phyloP scores from a whole-genome alignment of 1,140 invertebrate genomes.

The Sinonovacula constricta region DNA sequence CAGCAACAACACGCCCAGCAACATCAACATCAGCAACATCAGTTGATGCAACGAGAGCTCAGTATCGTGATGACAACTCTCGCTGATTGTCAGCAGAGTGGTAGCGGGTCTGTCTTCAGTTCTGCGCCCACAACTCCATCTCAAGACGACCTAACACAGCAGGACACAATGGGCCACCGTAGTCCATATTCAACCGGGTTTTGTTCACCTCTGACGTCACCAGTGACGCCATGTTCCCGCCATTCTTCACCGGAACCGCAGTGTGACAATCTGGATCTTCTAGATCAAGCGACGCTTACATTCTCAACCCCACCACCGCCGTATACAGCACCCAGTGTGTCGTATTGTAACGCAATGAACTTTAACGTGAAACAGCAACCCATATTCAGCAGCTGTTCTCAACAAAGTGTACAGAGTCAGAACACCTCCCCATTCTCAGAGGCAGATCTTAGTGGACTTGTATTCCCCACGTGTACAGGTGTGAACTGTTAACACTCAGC shows the following conservation, averaged over 20 bases:
- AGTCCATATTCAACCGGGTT: constrained; percentile 68
- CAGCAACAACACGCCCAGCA: constrained; percentile 5
- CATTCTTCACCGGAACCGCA: constrained; percentile 71
- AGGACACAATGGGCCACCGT: constrained; percentile 58
- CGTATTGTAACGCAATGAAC: constrained; percentile 58
- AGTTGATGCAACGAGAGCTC: constrained; percentile 20
- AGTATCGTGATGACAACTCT: constrained; percentile 47
- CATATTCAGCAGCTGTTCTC: constrained; percentile 74
- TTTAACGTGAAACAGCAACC: constrained; percentile 76
- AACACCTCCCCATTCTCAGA: constrained; percentile 45
- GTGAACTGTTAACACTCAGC: constrained; percentile 44
- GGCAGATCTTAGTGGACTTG: constrained; percentile 51
- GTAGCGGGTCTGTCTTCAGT: constrained; percentile 43
- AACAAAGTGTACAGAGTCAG: constrained; percentile 58
- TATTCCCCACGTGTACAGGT: constrained; percentile 47
- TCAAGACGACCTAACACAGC: constrained; percentile 56
- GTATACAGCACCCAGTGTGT: constrained; percentile 63
- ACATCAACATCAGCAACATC: constrained; percentile 34
- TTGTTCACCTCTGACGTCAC: constrained; percentile 60
- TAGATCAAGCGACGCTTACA: constrained; percentile 54
- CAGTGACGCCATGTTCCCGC: constrained; percentile 63
- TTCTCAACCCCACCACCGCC: constrained; percentile 66
- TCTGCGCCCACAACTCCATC: constrained; percentile 62
- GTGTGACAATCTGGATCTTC: constrained; percentile 48
- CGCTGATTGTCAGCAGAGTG: constrained; percentile 35